Evolutionary conservation across 2,113 vertebrate genomes (phyloP).

Genomic region (Zonotrichia leucophrys): DNA sequence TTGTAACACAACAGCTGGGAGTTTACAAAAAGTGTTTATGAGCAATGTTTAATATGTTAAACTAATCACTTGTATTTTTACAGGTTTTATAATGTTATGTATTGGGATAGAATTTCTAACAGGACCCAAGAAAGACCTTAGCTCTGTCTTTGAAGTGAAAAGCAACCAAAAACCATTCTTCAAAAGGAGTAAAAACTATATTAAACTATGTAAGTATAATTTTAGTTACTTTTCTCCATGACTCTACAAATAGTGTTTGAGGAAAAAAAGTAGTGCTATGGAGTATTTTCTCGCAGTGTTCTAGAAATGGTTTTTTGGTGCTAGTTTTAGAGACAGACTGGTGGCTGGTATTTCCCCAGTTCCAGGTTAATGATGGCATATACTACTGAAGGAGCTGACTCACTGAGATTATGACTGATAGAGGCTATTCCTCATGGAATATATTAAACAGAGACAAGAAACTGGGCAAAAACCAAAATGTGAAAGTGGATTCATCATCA

Average conservation of each 20-base stretch:
- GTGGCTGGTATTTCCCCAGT: not conserved
- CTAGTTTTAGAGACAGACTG: not conserved
- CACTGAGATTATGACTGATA: not conserved
- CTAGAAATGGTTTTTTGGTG: not conserved
- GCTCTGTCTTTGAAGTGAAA: slow-evolving; percentile 63
- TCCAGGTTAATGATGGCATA: not conserved
- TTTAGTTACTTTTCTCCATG: slow-evolving; percentile 7
- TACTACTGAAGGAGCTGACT: not conserved
- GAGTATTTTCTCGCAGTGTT: not conserved
- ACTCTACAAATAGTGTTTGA: not conserved
- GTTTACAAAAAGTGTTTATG: not conserved
- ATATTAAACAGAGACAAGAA: not conserved
- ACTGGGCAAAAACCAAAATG: not conserved
- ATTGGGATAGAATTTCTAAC: slow-evolving; percentile 58
- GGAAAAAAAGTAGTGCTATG: not conserved
- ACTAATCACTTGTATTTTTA: slow-evolving; percentile 1
- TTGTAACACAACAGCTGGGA: not conserved
- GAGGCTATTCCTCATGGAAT: not conserved
- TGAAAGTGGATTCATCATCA: not conserved
- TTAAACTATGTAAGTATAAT: slow-evolving; percentile 73
- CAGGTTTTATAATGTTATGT: slow-evolving; percentile 69
- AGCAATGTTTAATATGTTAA: not conserved
- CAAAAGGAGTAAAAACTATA: slow-evolving; percentile 53
- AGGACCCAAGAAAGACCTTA: slow-evolving; percentile 59
- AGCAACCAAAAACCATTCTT: slow-evolving; percentile 59